Base-by-base conservation (phyloP, 2,113 vertebrate species). In the Zeus faber region DNA sequence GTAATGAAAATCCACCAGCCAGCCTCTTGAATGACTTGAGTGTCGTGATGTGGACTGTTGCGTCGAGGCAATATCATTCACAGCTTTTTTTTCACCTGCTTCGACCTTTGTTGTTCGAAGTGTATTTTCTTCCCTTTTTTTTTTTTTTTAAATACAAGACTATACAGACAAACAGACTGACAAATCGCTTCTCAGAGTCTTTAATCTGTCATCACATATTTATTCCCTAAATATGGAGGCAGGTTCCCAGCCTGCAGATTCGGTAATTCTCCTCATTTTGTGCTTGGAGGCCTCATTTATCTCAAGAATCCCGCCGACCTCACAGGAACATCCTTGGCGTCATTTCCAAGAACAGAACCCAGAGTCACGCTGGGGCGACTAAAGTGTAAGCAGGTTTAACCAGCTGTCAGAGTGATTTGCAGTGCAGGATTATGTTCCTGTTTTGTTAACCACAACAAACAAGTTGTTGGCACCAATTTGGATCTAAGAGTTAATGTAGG, bases 121-220 rank as follows among this genome's bases (percentile, higher is more conserved):
- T 50, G 24, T 33, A 45, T 58, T 54, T 43, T 17, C 57, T 27
- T n/a, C 33, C 33, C 33, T 35, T 35, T 31, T 3, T 55, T 49
- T 58, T 37, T 41, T 17, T 45, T 33, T n/a, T n/a, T n/a, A n/a
- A n/a, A n/a, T n/a, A n/a, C n/a, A n/a, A n/a, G n/a, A n/a, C n/a
- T n/a, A n/a, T n/a, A n/a, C n/a, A n/a, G n/a, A n/a, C n/a, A n/a
- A n/a, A 72, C 49, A 6, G 61, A 50, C 18, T 52, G 62, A 68
- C 56, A 20, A 58, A 57, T 29, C 18, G 27, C 60, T 62, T 63
- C 49, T 31, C 56, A 20, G 54, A 70, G 24, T 56, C 63, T 57
- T 70, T 44, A 37, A 31, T 68, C 63, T 54, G 43, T 77, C 41
- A 6, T 54, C 73, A 74, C 40, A 0, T 60, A 57, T 56, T 72